These are phyloP conservation scores for Barypeithes pellucidus DNA, from an alignment of 2,888 invertebrate species.

Conservation along the genomic window DNA sequence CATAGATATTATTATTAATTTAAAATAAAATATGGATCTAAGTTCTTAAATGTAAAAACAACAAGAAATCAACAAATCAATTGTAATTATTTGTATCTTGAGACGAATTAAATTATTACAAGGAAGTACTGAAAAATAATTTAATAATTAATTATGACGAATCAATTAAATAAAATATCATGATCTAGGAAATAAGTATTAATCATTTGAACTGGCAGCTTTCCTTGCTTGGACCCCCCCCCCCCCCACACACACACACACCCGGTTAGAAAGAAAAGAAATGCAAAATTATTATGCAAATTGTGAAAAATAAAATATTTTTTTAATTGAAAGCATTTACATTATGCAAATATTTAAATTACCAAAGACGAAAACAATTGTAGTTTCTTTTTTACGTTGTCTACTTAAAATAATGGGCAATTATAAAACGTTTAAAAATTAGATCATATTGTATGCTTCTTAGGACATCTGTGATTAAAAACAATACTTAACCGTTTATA, in stretches of 20 bases:
- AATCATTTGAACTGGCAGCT: background rate
- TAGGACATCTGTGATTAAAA: constrained; percentile 25
- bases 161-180: too few relatives aligned
- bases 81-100: too few relatives aligned
- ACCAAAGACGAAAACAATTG: background rate
- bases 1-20: too few relatives aligned
- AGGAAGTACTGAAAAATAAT: too few relatives aligned
- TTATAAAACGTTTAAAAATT: constrained; percentile 10
- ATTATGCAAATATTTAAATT: constrained; percentile 8
- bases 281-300: constrained; percentile 15
- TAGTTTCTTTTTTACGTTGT: background rate
- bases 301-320: background rate
- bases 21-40: too few relatives aligned
- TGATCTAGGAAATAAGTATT: background rate
- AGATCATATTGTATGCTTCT: constrained; percentile 4
- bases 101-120: too few relatives aligned
- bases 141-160: too few relatives aligned
- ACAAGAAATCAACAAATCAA: too few relatives aligned
- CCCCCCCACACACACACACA: too few relatives aligned
- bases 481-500: constrained; percentile 26
- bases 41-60: too few relatives aligned
- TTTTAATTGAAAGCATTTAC: constrained; percentile 6
- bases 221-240: too few relatives aligned
- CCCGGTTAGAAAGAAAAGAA: background rate
- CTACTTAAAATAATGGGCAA: background rate